These are phyloP conservation scores for Lates calcarifer DNA, from an alignment of 2,113 vertebrate species.

Conservation along the genomic window DNA sequence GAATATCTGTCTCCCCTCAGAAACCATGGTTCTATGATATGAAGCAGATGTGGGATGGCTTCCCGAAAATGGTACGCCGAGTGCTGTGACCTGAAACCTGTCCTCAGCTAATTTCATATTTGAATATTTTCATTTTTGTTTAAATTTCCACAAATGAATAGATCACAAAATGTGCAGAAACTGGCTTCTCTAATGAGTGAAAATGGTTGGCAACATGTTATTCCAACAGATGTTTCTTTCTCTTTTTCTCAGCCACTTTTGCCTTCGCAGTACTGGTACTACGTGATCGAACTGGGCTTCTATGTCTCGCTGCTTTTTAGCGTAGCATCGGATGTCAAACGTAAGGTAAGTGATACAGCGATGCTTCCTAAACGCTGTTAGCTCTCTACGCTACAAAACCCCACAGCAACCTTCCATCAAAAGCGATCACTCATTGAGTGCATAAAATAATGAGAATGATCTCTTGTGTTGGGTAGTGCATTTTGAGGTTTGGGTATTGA, in stretches of 20 bases:
- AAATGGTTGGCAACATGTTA: neutral
- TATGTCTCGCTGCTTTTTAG: constrained; percentile 91
- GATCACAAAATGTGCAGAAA: neutral
- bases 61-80: constrained; percentile 90
- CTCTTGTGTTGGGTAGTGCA: constrained; percentile 9
- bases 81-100: neutral
- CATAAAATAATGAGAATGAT: constrained; percentile 26
- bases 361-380: constrained; percentile 8
- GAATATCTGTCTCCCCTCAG: constrained; percentile 74
- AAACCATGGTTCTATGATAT: constrained; percentile 96
- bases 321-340: constrained; percentile 91
- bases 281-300: constrained; percentile 93
- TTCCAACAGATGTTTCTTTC: neutral
- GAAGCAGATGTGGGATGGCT: constrained; percentile 90
- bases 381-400: neutral
- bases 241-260: constrained; percentile 85
- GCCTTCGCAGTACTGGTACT: constrained; percentile 90
- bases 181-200: neutral
- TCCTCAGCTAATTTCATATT: neutral
- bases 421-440: constrained; percentile 19
- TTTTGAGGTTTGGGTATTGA: constrained; percentile 57
- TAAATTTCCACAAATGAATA: neutral
- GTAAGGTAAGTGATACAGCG: constrained; percentile 86
- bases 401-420: constrained; percentile 27
- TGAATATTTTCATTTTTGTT: neutral